These are phyloP conservation scores for Phyto melanocephala DNA, from an alignment of 2,888 invertebrate genomes.

Conservation along the genomic window DNA sequence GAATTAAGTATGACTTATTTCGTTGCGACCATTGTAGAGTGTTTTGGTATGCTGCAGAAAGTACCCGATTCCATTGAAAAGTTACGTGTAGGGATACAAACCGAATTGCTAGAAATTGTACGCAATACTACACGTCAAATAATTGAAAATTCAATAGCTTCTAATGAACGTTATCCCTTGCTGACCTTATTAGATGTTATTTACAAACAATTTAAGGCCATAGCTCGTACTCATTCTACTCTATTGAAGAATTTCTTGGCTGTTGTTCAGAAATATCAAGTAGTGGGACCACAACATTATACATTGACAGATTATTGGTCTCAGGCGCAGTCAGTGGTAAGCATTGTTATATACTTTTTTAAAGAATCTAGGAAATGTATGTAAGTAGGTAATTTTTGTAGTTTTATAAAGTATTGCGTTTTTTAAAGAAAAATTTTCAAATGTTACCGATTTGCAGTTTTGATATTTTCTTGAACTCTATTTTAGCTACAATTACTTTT, in stretches of 20 bases:
- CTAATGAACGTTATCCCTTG: slow-evolving; percentile 78
- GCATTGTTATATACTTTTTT: slow-evolving; percentile 70
- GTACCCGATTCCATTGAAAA: slow-evolving; percentile 92
- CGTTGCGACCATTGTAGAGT: slow-evolving; percentile 90
- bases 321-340: slow-evolving; percentile 92
- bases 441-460: too few relatives aligned
- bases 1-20: slow-evolving; percentile 84
- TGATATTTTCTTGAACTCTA: slow-evolving; percentile 59
- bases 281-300: slow-evolving; percentile 79
- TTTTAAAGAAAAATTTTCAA: too few relatives aligned
- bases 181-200: slow-evolving; percentile 86
- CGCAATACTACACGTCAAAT: slow-evolving; percentile 89
- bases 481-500: slow-evolving; percentile 89
- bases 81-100: slow-evolving; percentile 90
- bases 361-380: too few relatives aligned
- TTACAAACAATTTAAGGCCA: slow-evolving; percentile 89
- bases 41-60: slow-evolving; percentile 89
- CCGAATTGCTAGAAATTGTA: slow-evolving; percentile 88
- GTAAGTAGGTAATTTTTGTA: too few relatives aligned
- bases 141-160: slow-evolving; percentile 74
- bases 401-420: too few relatives aligned
- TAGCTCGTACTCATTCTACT: slow-evolving; percentile 87
- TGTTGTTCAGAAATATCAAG: slow-evolving; percentile 82
- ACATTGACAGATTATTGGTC: slow-evolving; percentile 91
- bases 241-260: slow-evolving; percentile 84